Evolutionary conservation across 2,888 invertebrate species (phyloP).

Genomic region (Odontomyia ornata): DNA sequence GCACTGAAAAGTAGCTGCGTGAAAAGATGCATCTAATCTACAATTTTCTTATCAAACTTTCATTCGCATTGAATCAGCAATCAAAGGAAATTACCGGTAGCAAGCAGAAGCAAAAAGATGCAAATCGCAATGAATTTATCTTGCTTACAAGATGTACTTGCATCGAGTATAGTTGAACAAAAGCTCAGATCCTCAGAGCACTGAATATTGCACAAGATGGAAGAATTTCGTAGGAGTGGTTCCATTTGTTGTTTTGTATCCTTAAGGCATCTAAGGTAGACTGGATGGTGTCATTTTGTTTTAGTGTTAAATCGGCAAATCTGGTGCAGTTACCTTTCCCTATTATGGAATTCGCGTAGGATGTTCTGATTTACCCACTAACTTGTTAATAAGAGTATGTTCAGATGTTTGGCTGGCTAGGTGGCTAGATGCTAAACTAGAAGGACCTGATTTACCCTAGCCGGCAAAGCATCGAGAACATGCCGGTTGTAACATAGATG

Average conservation of each 20-base stretch:
- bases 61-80: neutral
- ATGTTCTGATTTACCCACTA: conserved; percentile 38
- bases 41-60: neutral
- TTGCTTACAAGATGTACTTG: neutral
- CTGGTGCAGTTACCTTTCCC: conserved; percentile 18
- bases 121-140: neutral
- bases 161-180: neutral
- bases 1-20: neutral
- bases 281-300: neutral
- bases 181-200: no score
- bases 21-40: neutral
- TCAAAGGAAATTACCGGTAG: neutral
- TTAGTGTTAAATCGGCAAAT: neutral
- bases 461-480: conserved; percentile 1
- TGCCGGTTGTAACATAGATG: neutral
- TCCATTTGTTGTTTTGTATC: no score
- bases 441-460: neutral
- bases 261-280: no score
- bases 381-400: conserved; percentile 30
- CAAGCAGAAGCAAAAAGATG: neutral
- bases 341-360: conserved; percentile 35
- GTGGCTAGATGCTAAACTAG: neutral
- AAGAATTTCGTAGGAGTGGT: no score
- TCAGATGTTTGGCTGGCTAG: conserved; percentile 8
- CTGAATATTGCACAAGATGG: no score